These are phyloP conservation scores for Nineta flava DNA, from an alignment of 2,888 invertebrate genomes.

Conservation along the genomic window DNA sequence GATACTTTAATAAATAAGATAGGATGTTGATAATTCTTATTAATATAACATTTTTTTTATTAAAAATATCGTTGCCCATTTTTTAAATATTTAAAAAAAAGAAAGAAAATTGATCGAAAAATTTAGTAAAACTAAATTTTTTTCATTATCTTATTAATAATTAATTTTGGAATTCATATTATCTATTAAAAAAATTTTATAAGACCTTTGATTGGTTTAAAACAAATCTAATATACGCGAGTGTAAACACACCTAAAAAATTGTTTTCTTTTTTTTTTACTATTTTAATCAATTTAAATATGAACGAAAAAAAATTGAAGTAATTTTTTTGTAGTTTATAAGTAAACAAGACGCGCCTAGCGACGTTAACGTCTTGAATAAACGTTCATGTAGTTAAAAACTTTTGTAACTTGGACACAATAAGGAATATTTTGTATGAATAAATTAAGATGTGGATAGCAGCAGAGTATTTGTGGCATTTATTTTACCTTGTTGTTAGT, in stretches of 20 bases:
- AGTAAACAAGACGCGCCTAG: not conserved
- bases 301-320: not conserved
- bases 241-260: not conserved
- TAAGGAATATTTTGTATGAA: not conserved
- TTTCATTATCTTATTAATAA: not conserved
- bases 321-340: not conserved
- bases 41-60: not conserved
- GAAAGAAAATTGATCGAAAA: not conserved
- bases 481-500: not conserved
- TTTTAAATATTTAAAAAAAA: not conserved
- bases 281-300: not conserved
- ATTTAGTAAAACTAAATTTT: not conserved
- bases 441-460: not conserved
- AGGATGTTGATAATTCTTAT: slow-evolving; percentile 1
- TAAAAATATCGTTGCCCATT: slow-evolving; percentile 2
- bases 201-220: not conserved
- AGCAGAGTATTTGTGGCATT: not conserved
- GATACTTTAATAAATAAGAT: slow-evolving; percentile 1
- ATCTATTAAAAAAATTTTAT: not conserved
- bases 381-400: not conserved
- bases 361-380: not conserved
- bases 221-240: not conserved
- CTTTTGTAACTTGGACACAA: not conserved
- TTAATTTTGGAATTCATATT: not conserved
- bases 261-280: not conserved